Base-by-base conservation (phyloP, 2,888 invertebrate genomes). In the Nomada goodeniana region DNA sequence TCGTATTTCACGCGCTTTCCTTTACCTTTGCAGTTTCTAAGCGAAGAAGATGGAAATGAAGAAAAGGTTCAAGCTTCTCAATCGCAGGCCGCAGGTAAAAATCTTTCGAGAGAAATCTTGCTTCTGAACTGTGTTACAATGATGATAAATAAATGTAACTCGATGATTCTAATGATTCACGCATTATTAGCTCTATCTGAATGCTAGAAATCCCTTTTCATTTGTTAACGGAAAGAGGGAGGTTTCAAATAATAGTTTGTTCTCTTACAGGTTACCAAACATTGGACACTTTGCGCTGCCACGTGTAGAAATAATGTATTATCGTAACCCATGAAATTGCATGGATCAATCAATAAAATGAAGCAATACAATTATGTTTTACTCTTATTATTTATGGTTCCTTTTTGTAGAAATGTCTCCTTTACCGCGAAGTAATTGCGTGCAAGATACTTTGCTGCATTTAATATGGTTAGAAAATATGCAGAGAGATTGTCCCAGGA, bases 151-250 rank as follows among this genome's bases (percentile, higher is more conserved):
- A 11, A 13, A 47, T 29, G 42, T 36, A 20, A 10, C 44, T 2
- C 20, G 42, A 83, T 90, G 89, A 90, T 89, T 86, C 82, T 73
- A 88, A 80, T 92, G 92, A 92, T 90, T 91, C 88, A 83, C 64
- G 63, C 52, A 71, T 55, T 88, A 92, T 92, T 92, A 92, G 92
- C 92, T 93, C 92, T 92, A 93, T 90, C 92, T 92, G 92, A 92
- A 67, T 76, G 18, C 13, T 4, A 9, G 5, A 23, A 47, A 75
- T 15, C 0, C 64, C 72, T 72, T 55, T 18, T 53, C 20, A 20
- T 36, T 0, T 67, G n/a, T 18, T 7, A 52, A 65, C 4, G 23
- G 53, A 11, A 55, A 55, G 2, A 15, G 13, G 5, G 57, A 13
- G 2, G 23, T 20, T 11, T 29, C 1, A 13, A n/a, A 3, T 5